Percentiles rank a stretch among this genome's conserved stretches.
These are phyloP conservation scores for Poecile atricapillus DNA, from an alignment of 2,113 vertebrate species.

Conservation along the genomic window DNA sequence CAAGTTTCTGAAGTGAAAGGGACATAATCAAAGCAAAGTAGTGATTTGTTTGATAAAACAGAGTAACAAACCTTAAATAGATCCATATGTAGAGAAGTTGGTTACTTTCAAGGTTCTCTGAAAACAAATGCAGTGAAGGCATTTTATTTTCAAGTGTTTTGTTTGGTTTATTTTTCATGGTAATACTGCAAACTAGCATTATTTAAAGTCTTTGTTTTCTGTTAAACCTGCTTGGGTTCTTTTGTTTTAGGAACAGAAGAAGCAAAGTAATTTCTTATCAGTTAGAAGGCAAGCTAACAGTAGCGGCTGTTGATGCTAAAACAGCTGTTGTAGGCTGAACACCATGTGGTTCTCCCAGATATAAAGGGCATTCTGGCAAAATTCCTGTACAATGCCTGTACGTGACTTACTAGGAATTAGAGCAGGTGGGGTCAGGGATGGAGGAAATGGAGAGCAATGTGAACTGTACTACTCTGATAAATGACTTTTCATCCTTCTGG, in stretches of 20 bases:
- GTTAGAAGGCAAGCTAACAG: background rate
- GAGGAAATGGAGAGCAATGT: background rate
- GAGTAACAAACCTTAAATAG: background rate
- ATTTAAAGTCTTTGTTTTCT: background rate
- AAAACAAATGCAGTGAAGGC: background rate
- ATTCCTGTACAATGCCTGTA: background rate
- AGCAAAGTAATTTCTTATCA: background rate
- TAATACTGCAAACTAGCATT: background rate
- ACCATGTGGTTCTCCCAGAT: background rate
- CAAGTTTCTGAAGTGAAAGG: background rate
- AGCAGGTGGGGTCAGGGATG: background rate
- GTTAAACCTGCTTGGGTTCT: background rate
- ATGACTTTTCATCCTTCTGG: background rate
- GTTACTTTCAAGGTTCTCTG: background rate
- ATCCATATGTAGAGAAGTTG: background rate
- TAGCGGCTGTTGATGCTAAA: rapidly evolving
- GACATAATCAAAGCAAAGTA: background rate
- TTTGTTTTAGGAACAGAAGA: background rate
- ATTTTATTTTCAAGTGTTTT: background rate
- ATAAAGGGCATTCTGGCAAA: background rate
- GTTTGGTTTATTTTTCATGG: background rate
- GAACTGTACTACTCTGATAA: background rate
- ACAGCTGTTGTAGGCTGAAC: background rate
- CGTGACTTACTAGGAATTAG: background rate
- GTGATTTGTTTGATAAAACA: background rate